Conservation (phyloP, 2,113 vertebrate species). For the Motacilla tschutschensis region DNA sequence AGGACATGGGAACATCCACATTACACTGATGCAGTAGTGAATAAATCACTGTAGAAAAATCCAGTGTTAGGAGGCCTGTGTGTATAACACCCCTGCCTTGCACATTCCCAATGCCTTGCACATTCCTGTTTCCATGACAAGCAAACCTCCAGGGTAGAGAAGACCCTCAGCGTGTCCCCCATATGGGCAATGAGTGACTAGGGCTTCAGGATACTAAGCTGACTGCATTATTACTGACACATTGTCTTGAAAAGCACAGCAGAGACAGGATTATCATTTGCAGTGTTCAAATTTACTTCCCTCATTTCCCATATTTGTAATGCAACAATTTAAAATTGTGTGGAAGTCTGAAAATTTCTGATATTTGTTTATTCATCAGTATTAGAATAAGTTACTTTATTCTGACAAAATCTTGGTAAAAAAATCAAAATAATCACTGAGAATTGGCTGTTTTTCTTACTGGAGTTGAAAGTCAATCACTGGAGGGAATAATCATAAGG, state of each 20-base stretch:
- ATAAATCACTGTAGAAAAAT: not conserved
- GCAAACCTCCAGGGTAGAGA: not conserved
- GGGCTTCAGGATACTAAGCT: not conserved
- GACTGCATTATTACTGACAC: not conserved
- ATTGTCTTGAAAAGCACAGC: not conserved
- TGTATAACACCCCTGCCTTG: not conserved
- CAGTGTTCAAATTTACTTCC: not conserved
- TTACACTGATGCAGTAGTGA: accelerated
- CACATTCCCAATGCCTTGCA: not conserved
- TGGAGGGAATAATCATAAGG: not conserved
- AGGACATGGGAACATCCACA: accelerated
- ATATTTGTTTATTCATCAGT: not conserved
- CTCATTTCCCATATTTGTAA: not conserved
- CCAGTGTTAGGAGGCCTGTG: not conserved
- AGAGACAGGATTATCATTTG: not conserved
- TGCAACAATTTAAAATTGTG: not conserved
- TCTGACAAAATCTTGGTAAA: not conserved
- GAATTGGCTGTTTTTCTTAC: not conserved
- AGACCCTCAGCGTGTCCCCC: accelerated
- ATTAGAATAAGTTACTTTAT: not conserved
- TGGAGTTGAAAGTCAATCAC: not conserved
- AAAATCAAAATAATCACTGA: not conserved
- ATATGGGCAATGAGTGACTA: not conserved
- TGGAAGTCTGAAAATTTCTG: not conserved
- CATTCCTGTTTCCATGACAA: not conserved